Conservation (phyloP, 2,113 vertebrate species). For the Cyrtonyx montezumae region DNA sequence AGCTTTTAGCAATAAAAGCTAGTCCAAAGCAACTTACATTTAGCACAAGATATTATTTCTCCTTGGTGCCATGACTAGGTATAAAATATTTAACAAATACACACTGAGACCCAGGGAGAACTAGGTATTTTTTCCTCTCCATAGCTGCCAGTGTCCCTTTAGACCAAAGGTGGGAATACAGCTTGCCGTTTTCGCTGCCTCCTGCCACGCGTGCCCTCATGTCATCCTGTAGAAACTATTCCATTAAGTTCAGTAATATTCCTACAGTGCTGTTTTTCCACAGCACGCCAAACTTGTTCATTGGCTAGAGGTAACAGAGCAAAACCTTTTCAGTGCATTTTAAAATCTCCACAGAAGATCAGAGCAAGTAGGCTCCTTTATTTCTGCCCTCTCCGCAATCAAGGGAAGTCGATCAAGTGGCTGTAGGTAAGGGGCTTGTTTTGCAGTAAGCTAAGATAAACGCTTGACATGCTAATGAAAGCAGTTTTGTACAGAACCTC, state of each 20-base stretch:
- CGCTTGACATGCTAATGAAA: slow-evolving; percentile 59
- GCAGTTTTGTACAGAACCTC: not conserved
- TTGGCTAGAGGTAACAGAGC: slow-evolving; percentile 25
- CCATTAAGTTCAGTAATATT: slow-evolving; percentile 15
- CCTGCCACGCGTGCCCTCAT: not conserved
- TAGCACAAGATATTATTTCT: not conserved
- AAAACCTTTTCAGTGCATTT: slow-evolving; percentile 24
- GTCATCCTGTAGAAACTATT: slow-evolving; percentile 19
- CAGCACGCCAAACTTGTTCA: not conserved
- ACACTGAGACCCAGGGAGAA: not conserved
- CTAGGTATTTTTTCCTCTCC: not conserved
- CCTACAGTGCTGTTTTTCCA: slow-evolving; percentile 32
- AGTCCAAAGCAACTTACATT: not conserved
- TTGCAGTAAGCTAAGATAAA: slow-evolving; percentile 60
- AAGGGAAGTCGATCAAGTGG: slow-evolving; percentile 11
- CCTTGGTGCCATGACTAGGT: not conserved
- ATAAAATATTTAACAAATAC: not conserved
- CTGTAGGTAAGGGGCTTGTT: slow-evolving; percentile 8
- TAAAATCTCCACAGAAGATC: slow-evolving; percentile 28
- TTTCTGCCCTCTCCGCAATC: slow-evolving; percentile 37
- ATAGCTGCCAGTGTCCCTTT: not conserved
- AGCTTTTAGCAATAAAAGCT: not conserved
- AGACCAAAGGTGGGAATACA: not conserved
- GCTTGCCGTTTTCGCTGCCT: not conserved
- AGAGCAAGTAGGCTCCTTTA: not conserved